Base-by-base conservation (phyloP, 2,797 vertebrate species). In the Siniperca scherzeri region DNA sequence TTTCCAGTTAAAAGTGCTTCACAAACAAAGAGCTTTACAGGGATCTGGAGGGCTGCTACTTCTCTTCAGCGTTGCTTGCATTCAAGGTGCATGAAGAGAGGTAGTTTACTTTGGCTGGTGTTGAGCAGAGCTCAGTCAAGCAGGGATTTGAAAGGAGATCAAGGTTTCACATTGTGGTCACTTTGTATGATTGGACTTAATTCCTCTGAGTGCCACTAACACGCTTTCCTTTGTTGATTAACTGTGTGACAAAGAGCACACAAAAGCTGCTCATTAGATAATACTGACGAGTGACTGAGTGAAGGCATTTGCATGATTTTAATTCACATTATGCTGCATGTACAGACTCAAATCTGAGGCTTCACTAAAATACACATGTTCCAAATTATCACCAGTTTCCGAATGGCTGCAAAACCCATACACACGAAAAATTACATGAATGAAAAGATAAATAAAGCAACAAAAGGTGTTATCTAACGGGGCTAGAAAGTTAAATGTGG, bases 131-230 rank as follows among this genome's bases (percentile, higher is more conserved):
- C 79, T 87, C 83, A 87, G 70, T 87, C 80, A 89, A 74, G 87
- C 72, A 74, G 62, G 88, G 89, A 85, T 94, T 91, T 91, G 84
- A 89, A 62, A 88, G 64, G 74, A 93, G 92, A 92, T 92, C 86
- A 89, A 73, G 67, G 86, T 91, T 93, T 93, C 87, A 87, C 84
- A 86, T 87, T 84, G 89, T 84, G 89, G 86, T 89, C 88, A 88
- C 84, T 83, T 76, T 90, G 85, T 93, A 93, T 92, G 89, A 92
- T 91, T 84, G 80, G 78, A 60, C 83, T 91, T 95, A 93, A 95
- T 92, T 88, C 90, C 87, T 77, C 70, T 70, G 59, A 90, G 84
- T 68, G 74, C 81, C 82, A 81, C 71, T 74, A 74, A 83, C 84
- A 72, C 61, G 38, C 84, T 77, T 78, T 76, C 81, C 82, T 93